These are phyloP conservation scores for Cynopterus sphinx DNA, from an alignment of 2,797 vertebrate species.

Conservation along the genomic window DNA sequence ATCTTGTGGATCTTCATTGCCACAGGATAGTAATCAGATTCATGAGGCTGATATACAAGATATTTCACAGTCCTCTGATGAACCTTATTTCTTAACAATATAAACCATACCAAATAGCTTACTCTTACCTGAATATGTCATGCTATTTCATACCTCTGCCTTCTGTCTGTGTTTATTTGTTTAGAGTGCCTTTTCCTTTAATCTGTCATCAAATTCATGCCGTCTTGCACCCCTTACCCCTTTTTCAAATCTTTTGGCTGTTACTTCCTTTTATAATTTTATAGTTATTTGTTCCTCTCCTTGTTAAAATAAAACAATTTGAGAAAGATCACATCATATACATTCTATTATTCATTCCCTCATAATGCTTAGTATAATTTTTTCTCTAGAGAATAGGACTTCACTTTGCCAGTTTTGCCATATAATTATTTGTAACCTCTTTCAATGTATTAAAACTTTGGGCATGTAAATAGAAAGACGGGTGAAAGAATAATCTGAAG, in stretches of 20 bases:
- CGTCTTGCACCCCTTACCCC: neutral
- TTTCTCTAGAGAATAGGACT: neutral
- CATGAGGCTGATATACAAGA: neutral
- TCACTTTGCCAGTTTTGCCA: neutral
- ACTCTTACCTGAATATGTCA: neutral
- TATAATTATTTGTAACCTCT: conserved; percentile 31
- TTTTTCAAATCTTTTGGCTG: neutral
- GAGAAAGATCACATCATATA: neutral
- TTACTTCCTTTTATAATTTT: neutral
- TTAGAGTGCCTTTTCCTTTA: neutral
- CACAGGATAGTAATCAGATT: neutral
- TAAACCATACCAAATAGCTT: neutral
- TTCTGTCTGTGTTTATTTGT: neutral
- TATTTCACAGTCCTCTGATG: neutral
- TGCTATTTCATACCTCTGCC: neutral
- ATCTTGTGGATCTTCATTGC: neutral
- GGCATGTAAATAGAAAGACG: neutral
- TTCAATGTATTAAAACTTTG: neutral
- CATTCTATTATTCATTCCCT: neutral
- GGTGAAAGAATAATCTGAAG: neutral
- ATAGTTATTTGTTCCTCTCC: neutral
- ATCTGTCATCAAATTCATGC: neutral
- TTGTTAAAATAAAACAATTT: conserved; percentile 39
- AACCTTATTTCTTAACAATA: neutral
- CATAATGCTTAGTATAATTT: neutral